Percentiles rank a stretch among this genome's conserved stretches.
These are phyloP conservation scores for Malacoraja senta DNA, from an alignment of 2,797 vertebrate species.

Conservation along the genomic window DNA sequence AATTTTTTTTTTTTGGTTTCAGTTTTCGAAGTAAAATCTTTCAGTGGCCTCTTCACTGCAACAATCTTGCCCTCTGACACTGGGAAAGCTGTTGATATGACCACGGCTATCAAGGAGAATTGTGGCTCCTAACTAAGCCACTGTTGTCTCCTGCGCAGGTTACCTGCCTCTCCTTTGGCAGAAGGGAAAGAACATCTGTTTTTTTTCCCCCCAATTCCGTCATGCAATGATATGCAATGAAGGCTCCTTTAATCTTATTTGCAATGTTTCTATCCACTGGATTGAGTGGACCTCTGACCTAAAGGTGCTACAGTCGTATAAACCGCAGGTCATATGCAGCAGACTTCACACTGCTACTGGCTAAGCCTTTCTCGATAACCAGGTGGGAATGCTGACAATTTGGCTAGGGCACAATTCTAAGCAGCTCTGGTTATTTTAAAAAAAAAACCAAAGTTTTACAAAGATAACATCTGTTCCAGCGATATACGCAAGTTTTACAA, in stretches of 20 bases:
- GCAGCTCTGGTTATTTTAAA: background rate
- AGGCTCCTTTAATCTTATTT: slow-evolving; percentile 83
- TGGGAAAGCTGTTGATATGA: slow-evolving; percentile 52
- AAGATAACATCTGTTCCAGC: background rate
- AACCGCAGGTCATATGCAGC: slow-evolving; percentile 58
- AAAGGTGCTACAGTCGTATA: slow-evolving; percentile 67
- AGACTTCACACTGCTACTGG: slow-evolving; percentile 67
- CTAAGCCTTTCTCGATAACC: slow-evolving; percentile 61
- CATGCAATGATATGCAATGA: slow-evolving; percentile 63
- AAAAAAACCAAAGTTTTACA: background rate
- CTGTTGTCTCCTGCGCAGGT: slow-evolving; percentile 67
- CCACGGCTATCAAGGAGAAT: slow-evolving; percentile 60
- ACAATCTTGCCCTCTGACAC: slow-evolving; percentile 44
- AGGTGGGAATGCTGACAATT: background rate
- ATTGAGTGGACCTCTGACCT: slow-evolving; percentile 74
- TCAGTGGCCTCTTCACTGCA: slow-evolving; percentile 17
- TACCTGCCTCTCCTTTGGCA: slow-evolving; percentile 70
- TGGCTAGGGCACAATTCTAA: background rate
- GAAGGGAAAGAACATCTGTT: slow-evolving; percentile 77
- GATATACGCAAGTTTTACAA: background rate
- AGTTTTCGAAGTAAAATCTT: background rate
- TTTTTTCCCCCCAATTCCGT: slow-evolving; percentile 73
- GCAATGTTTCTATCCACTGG: slow-evolving; percentile 71
- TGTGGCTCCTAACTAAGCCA: slow-evolving; percentile 64
- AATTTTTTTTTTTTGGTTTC: background rate